These are phyloP conservation scores for Pseudolycoriella hygida DNA, from an alignment of 2,888 invertebrate genomes.

Conservation along the genomic window DNA sequence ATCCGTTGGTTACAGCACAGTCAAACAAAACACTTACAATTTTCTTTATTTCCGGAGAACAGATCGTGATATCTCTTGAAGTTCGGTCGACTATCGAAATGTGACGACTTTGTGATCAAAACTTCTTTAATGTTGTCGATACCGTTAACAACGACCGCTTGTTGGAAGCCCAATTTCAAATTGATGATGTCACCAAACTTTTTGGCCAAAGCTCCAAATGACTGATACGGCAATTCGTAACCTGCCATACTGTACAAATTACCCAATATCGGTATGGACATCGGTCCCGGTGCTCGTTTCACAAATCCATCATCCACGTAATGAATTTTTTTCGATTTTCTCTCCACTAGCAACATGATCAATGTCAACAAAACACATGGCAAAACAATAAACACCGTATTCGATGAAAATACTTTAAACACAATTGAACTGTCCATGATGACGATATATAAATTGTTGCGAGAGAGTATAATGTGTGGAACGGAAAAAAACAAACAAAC, in stretches of 20 bases:
- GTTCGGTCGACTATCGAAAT: conserved; percentile 45
- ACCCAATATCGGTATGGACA: conserved; percentile 36
- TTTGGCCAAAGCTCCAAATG: conserved; percentile 32
- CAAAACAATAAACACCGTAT: conserved; percentile 13
- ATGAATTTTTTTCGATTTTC: background rate
- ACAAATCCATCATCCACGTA: background rate
- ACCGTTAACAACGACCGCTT: conserved; percentile 38
- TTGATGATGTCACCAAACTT: conserved; percentile 36
- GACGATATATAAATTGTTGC: conserved; percentile 1
- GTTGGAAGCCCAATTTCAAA: conserved; percentile 35
- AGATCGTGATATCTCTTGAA: conserved; percentile 42
- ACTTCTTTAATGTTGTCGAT: conserved; percentile 39
- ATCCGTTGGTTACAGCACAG: background rate
- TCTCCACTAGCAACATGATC: conserved; percentile 9
- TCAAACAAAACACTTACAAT: conserved; percentile 36
- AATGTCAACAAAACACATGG: conserved; percentile 10
- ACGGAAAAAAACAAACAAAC: too few relatives aligned
- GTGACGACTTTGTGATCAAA: conserved; percentile 35
- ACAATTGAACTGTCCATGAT: conserved; percentile 10
- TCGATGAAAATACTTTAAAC: conserved; percentile 11
- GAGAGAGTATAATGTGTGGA: too few relatives aligned
- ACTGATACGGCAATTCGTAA: conserved; percentile 40
- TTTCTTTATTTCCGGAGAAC: conserved; percentile 45
- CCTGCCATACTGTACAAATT: conserved; percentile 36
- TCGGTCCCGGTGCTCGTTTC: conserved; percentile 30